These are phyloP conservation scores for Argopecten irradians DNA, from an alignment of 1,140 invertebrate genomes.

Conservation along the genomic window DNA sequence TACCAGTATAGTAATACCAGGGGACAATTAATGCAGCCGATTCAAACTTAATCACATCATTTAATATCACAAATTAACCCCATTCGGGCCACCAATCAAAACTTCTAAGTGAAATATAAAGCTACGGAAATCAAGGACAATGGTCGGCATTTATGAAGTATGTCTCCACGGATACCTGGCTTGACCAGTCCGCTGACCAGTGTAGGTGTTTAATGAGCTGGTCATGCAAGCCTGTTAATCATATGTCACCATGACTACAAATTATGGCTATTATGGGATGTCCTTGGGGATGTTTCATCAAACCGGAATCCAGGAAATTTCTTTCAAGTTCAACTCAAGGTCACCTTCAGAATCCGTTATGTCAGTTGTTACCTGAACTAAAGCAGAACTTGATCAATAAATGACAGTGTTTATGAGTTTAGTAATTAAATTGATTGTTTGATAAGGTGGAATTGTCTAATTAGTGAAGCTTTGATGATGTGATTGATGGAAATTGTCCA, in stretches of 20 bases:
- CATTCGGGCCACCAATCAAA: neutral
- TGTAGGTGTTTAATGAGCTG: neutral
- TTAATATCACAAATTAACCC: neutral
- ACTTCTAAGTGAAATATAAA: neutral
- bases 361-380: neutral
- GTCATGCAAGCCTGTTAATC: neutral
- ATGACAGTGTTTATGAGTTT: no score
- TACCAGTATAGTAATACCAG: no score
- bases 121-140: neutral
- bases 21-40: neutral
- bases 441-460: no score
- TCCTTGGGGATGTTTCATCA: neutral
- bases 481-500: no score
- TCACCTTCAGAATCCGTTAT: neutral
- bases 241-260: conserved; percentile 5
- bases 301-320: neutral
- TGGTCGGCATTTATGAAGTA: neutral
- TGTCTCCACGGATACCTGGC: neutral
- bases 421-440: no score
- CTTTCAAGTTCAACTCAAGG: neutral
- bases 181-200: neutral
- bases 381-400: no score
- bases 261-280: neutral
- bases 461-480: no score
- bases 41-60: neutral